Evolutionary conservation across 2,113 vertebrate species (phyloP).

Genomic region (Numida meleagris): DNA sequence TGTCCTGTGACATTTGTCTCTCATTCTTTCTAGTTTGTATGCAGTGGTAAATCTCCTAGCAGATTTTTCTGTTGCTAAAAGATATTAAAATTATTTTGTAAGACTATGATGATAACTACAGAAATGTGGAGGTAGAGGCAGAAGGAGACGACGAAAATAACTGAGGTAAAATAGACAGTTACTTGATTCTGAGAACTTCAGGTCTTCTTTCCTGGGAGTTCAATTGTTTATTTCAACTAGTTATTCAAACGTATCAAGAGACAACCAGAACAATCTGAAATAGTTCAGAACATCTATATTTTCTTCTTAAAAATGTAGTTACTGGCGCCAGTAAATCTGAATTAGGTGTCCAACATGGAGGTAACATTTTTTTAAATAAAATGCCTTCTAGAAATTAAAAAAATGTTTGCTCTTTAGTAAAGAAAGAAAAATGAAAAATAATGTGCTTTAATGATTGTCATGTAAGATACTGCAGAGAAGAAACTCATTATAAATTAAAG

Average conservation of each 20-base stretch:
- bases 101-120: neutral
- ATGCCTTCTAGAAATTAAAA: neutral
- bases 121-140: neutral
- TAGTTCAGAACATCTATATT: neutral
- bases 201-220: neutral
- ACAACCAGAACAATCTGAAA: neutral
- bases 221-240: neutral
- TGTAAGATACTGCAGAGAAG: neutral
- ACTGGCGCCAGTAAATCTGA: neutral
- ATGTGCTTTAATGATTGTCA: neutral
- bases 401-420: neutral
- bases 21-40: neutral
- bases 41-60: neutral
- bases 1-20: neutral
- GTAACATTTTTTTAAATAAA: neutral
- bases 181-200: neutral
- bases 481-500: accelerated
- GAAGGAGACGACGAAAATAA: neutral
- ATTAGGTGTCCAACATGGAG: neutral
- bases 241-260: neutral
- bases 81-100: neutral
- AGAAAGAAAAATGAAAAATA: neutral
- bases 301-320: neutral
- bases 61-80: neutral
- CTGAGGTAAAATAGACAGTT: neutral